Evolutionary conservation across 2,888 invertebrate genomes (phyloP).

Genomic region (Ennomos erosarius): DNA sequence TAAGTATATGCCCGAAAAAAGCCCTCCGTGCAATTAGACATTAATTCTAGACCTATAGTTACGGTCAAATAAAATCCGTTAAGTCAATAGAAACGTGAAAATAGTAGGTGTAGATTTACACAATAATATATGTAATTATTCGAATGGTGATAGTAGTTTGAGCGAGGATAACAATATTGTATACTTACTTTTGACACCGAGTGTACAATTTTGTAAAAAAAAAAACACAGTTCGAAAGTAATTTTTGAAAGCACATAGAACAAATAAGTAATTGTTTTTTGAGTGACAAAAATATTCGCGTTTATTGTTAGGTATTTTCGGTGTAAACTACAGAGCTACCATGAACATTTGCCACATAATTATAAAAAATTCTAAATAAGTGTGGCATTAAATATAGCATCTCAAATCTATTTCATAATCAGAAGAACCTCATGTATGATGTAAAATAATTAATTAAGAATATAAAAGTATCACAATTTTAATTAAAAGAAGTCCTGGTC

Average conservation of each 20-base stretch:
- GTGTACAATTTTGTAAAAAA: conserved; percentile 32
- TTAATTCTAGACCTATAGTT: too few relatives aligned
- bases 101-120: neutral
- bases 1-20: too few relatives aligned
- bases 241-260: conserved; percentile 1
- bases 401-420: too few relatives aligned
- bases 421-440: too few relatives aligned
- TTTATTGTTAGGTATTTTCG: too few relatives aligned
- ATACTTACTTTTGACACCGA: conserved; percentile 30
- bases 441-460: neutral
- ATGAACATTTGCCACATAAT: too few relatives aligned
- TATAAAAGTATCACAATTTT: neutral
- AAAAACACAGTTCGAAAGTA: conserved; percentile 20
- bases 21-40: too few relatives aligned
- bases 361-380: too few relatives aligned
- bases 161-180: conserved; percentile 8
- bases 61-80: neutral
- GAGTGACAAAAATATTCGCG: too few relatives aligned
- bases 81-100: conserved; percentile 1
- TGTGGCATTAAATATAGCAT: too few relatives aligned
- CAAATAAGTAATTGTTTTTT: conserved; percentile 5
- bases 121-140: too few relatives aligned
- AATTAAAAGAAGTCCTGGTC: neutral
- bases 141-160: conserved; percentile 14
- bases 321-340: too few relatives aligned